These are phyloP conservation scores for Manis pentadactyla DNA, from an alignment of 2,797 vertebrate species.

Conservation along the genomic window DNA sequence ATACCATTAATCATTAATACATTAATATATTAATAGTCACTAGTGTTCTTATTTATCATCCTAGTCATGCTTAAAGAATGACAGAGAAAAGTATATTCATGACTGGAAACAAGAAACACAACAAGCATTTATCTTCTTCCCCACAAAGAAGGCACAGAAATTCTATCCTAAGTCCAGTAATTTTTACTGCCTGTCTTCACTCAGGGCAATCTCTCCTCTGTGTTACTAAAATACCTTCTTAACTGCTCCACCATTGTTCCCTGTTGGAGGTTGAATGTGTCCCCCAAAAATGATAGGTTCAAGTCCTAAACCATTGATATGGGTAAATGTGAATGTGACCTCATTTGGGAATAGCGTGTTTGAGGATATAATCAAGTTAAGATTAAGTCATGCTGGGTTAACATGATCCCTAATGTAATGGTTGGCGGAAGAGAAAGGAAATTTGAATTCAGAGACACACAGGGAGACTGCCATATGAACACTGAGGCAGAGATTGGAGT, in stretches of 20 bases:
- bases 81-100: background rate
- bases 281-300: background rate
- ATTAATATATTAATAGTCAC: too few relatives aligned
- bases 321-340: background rate
- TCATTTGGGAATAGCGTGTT: background rate
- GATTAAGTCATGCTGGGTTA: background rate
- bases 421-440: background rate
- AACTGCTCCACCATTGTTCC: background rate
- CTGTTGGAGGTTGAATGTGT: background rate
- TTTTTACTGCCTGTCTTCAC: background rate
- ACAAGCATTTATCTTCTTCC: background rate
- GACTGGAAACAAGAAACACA: background rate
- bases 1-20: too few relatives aligned
- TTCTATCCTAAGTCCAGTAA: background rate
- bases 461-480: background rate
- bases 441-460: background rate
- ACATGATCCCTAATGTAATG: background rate
- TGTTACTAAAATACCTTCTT: background rate
- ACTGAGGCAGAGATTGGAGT: background rate
- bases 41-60: background rate
- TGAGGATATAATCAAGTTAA: background rate
- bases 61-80: background rate
- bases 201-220: background rate
- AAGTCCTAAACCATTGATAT: accelerated
- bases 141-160: background rate